Evolutionary conservation across 2,113 vertebrate species (phyloP).

Genomic region (Carassius carassius): DNA sequence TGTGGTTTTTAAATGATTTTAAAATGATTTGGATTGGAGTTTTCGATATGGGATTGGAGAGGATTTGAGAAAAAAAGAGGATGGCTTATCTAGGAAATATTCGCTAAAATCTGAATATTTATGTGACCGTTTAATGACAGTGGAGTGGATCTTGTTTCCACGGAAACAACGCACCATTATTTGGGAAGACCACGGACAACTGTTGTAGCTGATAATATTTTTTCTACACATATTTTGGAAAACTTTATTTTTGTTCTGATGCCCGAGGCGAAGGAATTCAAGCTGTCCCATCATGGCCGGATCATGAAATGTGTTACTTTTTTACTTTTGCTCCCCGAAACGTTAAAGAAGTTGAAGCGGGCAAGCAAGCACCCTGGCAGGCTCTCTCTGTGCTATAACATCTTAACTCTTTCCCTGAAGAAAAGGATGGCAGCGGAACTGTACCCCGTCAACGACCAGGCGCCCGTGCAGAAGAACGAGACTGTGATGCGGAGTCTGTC

Average conservation of each 20-base stretch:
- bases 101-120: background rate
- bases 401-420: slow-evolving; percentile 79
- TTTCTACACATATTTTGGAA: background rate
- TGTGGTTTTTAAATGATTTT: background rate
- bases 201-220: background rate
- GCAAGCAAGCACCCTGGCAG: slow-evolving; percentile 73
- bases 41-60: background rate
- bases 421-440: slow-evolving; percentile 95
- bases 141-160: background rate
- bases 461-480: slow-evolving; percentile 74
- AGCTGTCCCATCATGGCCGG: slow-evolving; percentile 83
- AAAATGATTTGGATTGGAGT: background rate
- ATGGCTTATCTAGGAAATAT: background rate
- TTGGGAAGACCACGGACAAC: background rate
- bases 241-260: slow-evolving; percentile 70
- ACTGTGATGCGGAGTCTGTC: slow-evolving; percentile 70
- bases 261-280: slow-evolving; percentile 80
- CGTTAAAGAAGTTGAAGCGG: slow-evolving; percentile 87
- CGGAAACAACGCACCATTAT: background rate
- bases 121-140: background rate
- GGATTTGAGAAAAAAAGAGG: background rate
- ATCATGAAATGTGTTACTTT: slow-evolving; percentile 92
- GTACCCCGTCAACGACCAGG: slow-evolving; percentile 79
- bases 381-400: slow-evolving; percentile 81
- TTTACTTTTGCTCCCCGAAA: slow-evolving; percentile 89